Evolutionary conservation across 1,140 invertebrate genomes (phyloP).

Genomic region (Drosophila suzukii): DNA sequence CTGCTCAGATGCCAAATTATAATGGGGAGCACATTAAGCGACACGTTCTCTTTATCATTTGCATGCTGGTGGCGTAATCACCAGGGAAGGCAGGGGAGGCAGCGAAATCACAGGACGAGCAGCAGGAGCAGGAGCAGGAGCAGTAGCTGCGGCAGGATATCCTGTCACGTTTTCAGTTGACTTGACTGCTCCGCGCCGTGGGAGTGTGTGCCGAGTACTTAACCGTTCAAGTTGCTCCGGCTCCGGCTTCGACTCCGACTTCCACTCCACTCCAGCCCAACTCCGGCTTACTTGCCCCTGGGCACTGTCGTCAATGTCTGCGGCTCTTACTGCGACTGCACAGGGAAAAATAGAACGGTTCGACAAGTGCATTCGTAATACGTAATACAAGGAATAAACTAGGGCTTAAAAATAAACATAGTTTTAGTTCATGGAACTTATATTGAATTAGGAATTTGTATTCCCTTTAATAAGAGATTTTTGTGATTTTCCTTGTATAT

Average conservation of each 20-base stretch:
- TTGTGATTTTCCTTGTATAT: too few relatives aligned
- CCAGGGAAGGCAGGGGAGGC: conserved; percentile 3
- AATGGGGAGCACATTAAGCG: conserved; percentile 76
- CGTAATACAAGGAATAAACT: neutral
- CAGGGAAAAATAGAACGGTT: neutral
- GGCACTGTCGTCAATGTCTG: conserved; percentile 76
- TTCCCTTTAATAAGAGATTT: too few relatives aligned
- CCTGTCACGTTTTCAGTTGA: conserved; percentile 82
- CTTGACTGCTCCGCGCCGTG: conserved; percentile 69
- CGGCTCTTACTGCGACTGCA: conserved; percentile 24
- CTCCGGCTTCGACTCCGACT: conserved; percentile 25
- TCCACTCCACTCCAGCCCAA: conserved; percentile 6
- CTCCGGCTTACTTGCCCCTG: conserved; percentile 51
- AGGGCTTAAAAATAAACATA: too few relatives aligned
- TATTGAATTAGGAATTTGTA: too few relatives aligned
- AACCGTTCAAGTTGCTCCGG: conserved; percentile 75
- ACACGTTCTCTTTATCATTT: conserved; percentile 70
- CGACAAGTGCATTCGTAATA: neutral
- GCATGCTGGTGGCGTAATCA: conserved; percentile 62
- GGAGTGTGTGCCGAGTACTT: conserved; percentile 74
- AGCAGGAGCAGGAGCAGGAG: conserved; percentile 9
- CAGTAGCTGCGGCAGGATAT: conserved; percentile 59
- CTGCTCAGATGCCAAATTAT: conserved; percentile 76
- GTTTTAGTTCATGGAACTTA: too few relatives aligned
- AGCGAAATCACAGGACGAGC: conserved; percentile 23